These are phyloP conservation scores for Hydrophis major DNA, from an alignment of 2,797 vertebrate species.

Conservation along the genomic window DNA sequence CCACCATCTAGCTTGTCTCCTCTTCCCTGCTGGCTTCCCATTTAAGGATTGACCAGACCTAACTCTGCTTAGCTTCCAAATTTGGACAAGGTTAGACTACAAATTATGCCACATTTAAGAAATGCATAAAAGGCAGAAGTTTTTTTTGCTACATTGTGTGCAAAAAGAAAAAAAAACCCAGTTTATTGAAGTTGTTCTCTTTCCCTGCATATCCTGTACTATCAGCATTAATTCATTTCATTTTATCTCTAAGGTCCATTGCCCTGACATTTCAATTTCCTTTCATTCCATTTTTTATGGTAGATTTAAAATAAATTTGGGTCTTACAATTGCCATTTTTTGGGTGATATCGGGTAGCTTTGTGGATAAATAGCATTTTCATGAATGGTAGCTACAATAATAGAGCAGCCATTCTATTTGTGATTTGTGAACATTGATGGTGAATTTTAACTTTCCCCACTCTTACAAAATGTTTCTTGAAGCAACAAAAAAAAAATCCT, in stretches of 20 bases:
- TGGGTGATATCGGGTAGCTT: not conserved
- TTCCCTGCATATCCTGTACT: not conserved
- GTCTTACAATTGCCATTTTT: constrained; percentile 28
- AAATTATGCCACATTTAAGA: rapidly evolving
- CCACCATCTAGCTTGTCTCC: not conserved
- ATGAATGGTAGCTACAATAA: constrained; percentile 12
- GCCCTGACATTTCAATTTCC: constrained; percentile 40
- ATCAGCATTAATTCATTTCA: not conserved
- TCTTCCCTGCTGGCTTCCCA: not conserved
- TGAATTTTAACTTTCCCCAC: constrained; percentile 26
- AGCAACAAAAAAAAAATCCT: not conserved
- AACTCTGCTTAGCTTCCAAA: not conserved
- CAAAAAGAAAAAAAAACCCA: not conserved
- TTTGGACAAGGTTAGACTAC: not conserved
- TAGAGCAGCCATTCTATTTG: constrained; percentile 32
- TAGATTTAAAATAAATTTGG: constrained; percentile 46
- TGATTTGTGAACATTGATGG: constrained; percentile 7
- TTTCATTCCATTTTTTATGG: constrained; percentile 3
- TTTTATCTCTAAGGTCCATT: constrained; percentile 19
- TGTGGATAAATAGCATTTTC: not conserved
- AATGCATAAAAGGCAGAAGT: not conserved
- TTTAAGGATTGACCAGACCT: not conserved
- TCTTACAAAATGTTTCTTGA: constrained; percentile 1
- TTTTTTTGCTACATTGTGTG: not conserved
- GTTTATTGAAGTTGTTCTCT: not conserved